Base-by-base conservation (phyloP, 2,888 invertebrate genomes). In the Phyllotreta cruciferae region DNA sequence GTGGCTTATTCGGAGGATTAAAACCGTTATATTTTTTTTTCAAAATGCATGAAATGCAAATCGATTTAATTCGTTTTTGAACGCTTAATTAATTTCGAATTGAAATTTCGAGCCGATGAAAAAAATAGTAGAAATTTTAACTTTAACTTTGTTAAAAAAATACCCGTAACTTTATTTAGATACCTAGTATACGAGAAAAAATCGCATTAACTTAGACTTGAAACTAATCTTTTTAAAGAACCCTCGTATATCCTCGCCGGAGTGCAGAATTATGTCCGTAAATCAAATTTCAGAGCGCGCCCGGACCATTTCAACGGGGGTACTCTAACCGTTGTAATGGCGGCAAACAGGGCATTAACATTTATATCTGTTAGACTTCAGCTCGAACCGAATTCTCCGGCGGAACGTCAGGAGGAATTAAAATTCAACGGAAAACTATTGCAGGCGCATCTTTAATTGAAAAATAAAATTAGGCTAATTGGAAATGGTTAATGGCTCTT, bases 251-350 rank as follows among this genome's bases (percentile, higher is more conserved):
- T 24, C 35, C n/a, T 14, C 37, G 38, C 13, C 14, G 72, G 70
- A 68, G 41, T 69, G 72, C 9, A 38, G 52, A 36, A 52, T 36
- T 52, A 52, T 36, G 74, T 75, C 74, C 71, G 74, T 77, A 78
- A 78, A 78, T 78, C 77, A 78, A 77, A 77, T 78, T 76, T 77
- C 73, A 70, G 70, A 72, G 71, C 73, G 70, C 73, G 24, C 71
- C 75, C 74, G 73, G 73, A 75, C 75, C 76, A 75, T 76, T 76
- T 75, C 73, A 50, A 41, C 71, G 64, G 24, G 24, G 24, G 70
- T 69, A 67, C 71, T 75, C 52, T 37, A 52, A 38, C 52, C 52
- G 38, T 52, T 72, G 73, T 73, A 73, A 72, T 73, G 72, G 68
- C 66, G 69, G 71, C 66, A 70, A 72, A 73, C 56, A 52, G 56